These are phyloP conservation scores for Myzus persicae DNA, from an alignment of 1,140 invertebrate species.

Conservation along the genomic window DNA sequence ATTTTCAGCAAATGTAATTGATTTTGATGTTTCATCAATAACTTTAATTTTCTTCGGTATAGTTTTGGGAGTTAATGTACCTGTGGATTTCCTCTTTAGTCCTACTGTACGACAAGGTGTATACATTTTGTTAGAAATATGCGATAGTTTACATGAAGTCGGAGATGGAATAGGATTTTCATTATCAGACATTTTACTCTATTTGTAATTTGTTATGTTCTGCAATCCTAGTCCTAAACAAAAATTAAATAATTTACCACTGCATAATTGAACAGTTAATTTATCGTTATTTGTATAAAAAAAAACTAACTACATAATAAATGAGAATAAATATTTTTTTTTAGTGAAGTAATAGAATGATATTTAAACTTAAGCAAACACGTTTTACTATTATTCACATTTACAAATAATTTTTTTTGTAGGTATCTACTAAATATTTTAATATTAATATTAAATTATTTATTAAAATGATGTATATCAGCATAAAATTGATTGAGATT, in stretches of 20 bases:
- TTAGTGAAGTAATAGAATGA: background rate
- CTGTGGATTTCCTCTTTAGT: background rate
- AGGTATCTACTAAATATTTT: no score
- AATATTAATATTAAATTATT: no score
- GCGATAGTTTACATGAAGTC: background rate
- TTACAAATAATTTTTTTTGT: no score
- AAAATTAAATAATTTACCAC: background rate
- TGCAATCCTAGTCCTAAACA: background rate
- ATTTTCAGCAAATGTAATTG: background rate
- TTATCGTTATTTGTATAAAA: background rate
- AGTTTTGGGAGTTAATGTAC: background rate
- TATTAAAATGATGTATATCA: no score
- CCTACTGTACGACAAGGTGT: constrained; percentile 44
- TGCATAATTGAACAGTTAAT: background rate
- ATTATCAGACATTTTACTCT: constrained; percentile 16
- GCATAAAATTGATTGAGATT: no score
- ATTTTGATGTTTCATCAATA: background rate
- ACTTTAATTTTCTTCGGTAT: constrained; percentile 8
- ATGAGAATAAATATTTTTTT: background rate
- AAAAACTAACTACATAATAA: background rate
- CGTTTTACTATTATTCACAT: background rate
- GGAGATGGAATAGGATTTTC: background rate
- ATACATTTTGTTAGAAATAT: background rate
- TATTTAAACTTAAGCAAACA: background rate
- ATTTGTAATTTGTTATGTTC: background rate